A percentile compares a stretch with the other conserved stretches of the same genome.
Evolutionary conservation across 2,888 invertebrate species (phyloP).

Genomic region (Pheosia gnoma): DNA sequence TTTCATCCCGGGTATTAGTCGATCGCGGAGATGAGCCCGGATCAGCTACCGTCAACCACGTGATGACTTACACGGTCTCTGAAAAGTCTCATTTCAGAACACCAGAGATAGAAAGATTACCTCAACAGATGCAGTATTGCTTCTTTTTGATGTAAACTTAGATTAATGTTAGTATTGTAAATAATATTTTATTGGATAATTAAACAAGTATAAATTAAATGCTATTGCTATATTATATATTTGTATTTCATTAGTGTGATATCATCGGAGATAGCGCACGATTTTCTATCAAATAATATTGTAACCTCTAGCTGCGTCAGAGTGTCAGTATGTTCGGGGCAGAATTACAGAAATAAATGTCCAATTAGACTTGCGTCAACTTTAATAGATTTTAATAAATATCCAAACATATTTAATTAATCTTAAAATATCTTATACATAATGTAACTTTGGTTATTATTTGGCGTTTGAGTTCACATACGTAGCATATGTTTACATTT

Average conservation of each 20-base stretch:
- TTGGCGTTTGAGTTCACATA: constrained; percentile 34
- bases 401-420: constrained; percentile 56
- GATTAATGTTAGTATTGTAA: constrained; percentile 20
- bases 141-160: constrained; percentile 63
- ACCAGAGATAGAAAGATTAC: constrained; percentile 67
- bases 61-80: constrained; percentile 71
- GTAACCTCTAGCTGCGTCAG: no score
- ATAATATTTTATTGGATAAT: constrained; percentile 21
- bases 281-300: no score
- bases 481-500: constrained; percentile 23
- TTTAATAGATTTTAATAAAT: constrained; percentile 63
- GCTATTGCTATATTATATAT: not conserved
- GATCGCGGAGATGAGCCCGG: constrained; percentile 70
- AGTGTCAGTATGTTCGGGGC: no score
- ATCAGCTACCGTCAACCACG: constrained; percentile 68
- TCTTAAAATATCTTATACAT: constrained; percentile 28
- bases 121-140: constrained; percentile 75
- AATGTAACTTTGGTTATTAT: constrained; percentile 48
- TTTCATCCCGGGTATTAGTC: constrained; percentile 68
- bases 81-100: constrained; percentile 73
- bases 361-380: constrained; percentile 19
- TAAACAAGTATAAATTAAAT: constrained; percentile 3
- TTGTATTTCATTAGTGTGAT: not conserved
- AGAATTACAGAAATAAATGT: constrained; percentile 17
- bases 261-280: no score